phyloP scores from a whole-genome alignment of 1,140 invertebrate genomes.

The Eriocheir sinensis region DNA sequence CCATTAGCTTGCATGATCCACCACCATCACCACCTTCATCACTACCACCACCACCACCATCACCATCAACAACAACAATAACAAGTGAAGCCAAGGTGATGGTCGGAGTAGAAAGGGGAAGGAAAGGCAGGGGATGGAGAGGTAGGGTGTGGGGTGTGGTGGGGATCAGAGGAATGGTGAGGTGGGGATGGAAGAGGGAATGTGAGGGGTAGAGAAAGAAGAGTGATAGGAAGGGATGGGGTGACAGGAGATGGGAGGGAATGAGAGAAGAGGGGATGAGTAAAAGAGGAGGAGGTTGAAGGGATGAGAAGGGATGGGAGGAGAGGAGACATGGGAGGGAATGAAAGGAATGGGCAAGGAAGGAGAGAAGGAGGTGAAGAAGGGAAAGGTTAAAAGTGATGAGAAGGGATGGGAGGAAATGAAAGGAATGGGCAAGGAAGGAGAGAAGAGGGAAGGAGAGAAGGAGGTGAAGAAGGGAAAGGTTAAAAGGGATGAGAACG shows the following conservation, averaged over 20 bases:
- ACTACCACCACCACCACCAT: no score
- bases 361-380: background rate
- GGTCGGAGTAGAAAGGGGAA: no score
- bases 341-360: background rate
- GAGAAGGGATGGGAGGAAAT: background rate
- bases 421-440: background rate
- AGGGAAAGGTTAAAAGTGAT: background rate
- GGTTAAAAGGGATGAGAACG: background rate
- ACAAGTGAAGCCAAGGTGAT: no score
- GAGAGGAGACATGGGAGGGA: slow-evolving; percentile 1
- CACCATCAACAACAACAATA: no score
- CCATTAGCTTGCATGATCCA: background rate
- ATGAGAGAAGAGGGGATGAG: background rate
- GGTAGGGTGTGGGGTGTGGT: no score
- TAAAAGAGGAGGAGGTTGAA: background rate
- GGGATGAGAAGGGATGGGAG: background rate
- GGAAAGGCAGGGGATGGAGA: no score
- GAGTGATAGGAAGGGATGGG: no score
- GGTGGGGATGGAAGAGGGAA: no score
- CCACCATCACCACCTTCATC: background rate
- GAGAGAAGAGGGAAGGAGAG: background rate
- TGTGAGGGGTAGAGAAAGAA: no score
- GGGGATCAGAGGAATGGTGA: no score
- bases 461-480: background rate
- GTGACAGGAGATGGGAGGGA: background rate